Base-by-base conservation (phyloP, 2,113 vertebrate species). In the Pseudorhombus dupliciocellatus region DNA sequence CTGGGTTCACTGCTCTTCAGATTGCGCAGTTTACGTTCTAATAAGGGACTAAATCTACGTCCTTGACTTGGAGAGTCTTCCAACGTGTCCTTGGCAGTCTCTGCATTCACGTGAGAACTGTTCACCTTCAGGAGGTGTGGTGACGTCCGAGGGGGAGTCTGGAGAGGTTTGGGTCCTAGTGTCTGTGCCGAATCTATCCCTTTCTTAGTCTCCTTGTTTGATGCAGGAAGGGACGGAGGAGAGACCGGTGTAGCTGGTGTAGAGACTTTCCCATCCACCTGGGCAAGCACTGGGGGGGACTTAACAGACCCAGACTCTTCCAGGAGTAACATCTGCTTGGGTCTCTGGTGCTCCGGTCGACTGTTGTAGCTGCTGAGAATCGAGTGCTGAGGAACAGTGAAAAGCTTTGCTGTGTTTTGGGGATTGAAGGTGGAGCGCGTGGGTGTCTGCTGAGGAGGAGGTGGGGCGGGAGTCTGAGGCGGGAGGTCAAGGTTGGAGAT, bases 361-460 rank as follows among this genome's bases (percentile, higher is more conserved):
- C 89, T 87, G 1, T 77, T 65, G 44, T 83, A 50, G 1, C 66
- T 65, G 2, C 51, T 64, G 7, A 90, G 69, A 21, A 88, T 14
- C 10, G 91, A 75, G 15, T 75, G 65, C 9, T 90, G 86, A 18
- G 90, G 83, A 42, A 87, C 51, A 34, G 24, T 81, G 69, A 91
- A 92, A 42, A 93, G 66, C 46, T 93, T 95, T 31, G 92, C 91
- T 60, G 88, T 87, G 65, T 90, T 88, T 66, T 91, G 91, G 11
- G 93, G 93, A 70, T 93, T 94, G 77, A 95, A 95, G 60, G 91
- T 93, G 52, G 93, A 95, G 15, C 73, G 75, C 28, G 82, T 84
- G 42, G 71, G 52, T 16, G 70, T 69, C 31, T 86, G 71, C 7
- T 57, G 48, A 9, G 84, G 77, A 3, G 87, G 77, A 50, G 87